These are phyloP conservation scores for Planiliza haematocheilus DNA, from an alignment of 2,113 vertebrate genomes.

Conservation along the genomic window DNA sequence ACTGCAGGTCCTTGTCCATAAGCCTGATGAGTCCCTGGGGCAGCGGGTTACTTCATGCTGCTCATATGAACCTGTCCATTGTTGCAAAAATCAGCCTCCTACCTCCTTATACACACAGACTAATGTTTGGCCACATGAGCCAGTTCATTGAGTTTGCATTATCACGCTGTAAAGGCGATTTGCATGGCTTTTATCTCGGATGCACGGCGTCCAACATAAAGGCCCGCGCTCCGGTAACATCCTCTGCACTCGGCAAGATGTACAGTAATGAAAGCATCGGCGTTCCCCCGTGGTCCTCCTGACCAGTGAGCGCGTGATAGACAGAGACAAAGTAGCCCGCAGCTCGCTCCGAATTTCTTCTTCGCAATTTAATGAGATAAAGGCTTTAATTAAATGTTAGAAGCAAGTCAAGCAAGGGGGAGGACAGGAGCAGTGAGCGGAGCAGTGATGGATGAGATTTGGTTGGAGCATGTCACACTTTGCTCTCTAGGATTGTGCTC, in stretches of 20 bases:
- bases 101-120: conserved; percentile 15
- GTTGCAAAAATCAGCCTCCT: conserved; percentile 19
- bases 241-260: no score
- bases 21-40: conserved; percentile 74
- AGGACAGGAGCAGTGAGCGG: conserved; percentile 7
- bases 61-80: conserved; percentile 46
- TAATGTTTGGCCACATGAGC: neutral
- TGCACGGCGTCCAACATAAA: no score
- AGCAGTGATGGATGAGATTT: conserved; percentile 54
- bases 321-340: conserved; percentile 8
- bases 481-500: conserved; percentile 22
- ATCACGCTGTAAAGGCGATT: conserved; percentile 30
- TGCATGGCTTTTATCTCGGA: conserved; percentile 36
- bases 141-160: conserved; percentile 27
- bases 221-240: no score
- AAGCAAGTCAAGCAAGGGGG: conserved; percentile 14
- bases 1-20: conserved; percentile 72
- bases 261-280: neutral
- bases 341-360: conserved; percentile 1
- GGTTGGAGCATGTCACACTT: conserved; percentile 47
- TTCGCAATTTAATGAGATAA: conserved; percentile 47
- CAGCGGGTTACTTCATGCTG: conserved; percentile 52
- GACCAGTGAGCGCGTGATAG: neutral
- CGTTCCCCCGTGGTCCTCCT: no score
- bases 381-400: conserved; percentile 60